Percentiles rank a stretch among this genome's conserved stretches.
Conservation (phyloP, 2,113 vertebrate species). For the Scophthalmus maximus region DNA sequence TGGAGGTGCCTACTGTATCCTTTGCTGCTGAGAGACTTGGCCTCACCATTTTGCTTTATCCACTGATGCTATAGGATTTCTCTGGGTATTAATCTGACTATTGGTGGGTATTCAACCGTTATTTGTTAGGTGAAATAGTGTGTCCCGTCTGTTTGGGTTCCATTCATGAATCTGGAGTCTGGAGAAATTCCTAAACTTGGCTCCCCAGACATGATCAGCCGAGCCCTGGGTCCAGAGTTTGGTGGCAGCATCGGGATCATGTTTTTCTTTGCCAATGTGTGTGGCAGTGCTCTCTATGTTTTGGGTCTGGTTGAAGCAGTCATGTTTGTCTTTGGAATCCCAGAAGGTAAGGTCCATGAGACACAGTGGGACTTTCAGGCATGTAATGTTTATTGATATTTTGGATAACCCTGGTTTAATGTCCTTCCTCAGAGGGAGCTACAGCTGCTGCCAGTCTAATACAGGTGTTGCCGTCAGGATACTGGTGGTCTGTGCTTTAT, state of each 20-base stretch:
- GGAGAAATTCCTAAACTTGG: conserved; percentile 31
- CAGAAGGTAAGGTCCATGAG: conserved; percentile 69
- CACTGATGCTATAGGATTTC: neutral
- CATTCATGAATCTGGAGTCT: conserved; percentile 6
- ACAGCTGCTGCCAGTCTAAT: conserved; percentile 11
- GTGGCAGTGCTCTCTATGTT: conserved; percentile 88
- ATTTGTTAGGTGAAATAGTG: neutral
- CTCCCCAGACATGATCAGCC: conserved; percentile 90
- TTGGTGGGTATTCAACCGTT: neutral
- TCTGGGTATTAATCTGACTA: neutral
- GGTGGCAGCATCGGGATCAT: conserved; percentile 91
- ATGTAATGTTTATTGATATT: neutral
- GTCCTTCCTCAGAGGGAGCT: conserved; percentile 38
- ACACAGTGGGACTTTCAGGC: neutral
- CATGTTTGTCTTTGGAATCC: conserved; percentile 83
- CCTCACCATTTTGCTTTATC: neutral
- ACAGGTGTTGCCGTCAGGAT: conserved; percentile 83
- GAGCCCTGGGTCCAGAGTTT: conserved; percentile 90
- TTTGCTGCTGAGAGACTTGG: conserved; percentile 15
- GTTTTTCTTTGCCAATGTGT: conserved; percentile 92
- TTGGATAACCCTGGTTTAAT: neutral
- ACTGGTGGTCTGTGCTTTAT: conserved; percentile 89
- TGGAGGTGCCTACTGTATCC: conserved; percentile 93
- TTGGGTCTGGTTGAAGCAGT: conserved; percentile 89
- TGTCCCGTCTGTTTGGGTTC: neutral